Evolutionary conservation across 1,140 invertebrate genomes (phyloP), one percentile per base, ranked within the genome.

Genomic region (Pseudomyrmex sp.): DNA sequence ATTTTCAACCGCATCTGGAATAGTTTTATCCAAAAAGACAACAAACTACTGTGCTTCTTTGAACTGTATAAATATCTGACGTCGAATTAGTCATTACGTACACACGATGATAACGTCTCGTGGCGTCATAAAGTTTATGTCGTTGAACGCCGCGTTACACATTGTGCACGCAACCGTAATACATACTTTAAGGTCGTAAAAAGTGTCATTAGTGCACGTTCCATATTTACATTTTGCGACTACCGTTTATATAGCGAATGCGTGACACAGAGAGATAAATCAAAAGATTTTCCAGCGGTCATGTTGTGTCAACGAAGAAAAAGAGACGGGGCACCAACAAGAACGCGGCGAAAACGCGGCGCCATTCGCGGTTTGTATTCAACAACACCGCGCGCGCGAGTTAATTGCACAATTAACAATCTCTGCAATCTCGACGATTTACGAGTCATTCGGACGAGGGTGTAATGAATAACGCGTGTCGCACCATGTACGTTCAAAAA

Each of bases 381-480:
- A 73, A 9, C 20, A 35, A 35, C 5, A 35, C 4, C 35, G 26
- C 35, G 35, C 35, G 35, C 58, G 15, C 59, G 79, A 35, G 50
- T 82, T 62, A 82, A 82, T 82, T 82, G 48, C 48, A 82, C 61
- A 75, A 82, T 82, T 75, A 82, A 82, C 46, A 74, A 74, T 82
- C 69, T 73, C 12, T 54, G 79, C 48, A 52, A 65, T 68, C 52
- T n/a, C 48, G 18, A 61, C 63, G 66, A 75, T 82, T 82, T 82
- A 82, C 48, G 58, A 75, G 50, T 74, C 69, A 3, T 58, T 74
- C n/a, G 58, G 44, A 46, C 69, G 46, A 26, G 23, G 46, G 13
- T 13, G 15, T 75, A 75, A 82, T 82, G 54, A 62, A 82, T 75
- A 80, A 13, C 76, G 54, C 23, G 20, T 61, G 66, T 35, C 35